Conservation (phyloP, 35 echinoderm and acorn worm species). For the Hemicentrotus pulcherrimus region DNA sequence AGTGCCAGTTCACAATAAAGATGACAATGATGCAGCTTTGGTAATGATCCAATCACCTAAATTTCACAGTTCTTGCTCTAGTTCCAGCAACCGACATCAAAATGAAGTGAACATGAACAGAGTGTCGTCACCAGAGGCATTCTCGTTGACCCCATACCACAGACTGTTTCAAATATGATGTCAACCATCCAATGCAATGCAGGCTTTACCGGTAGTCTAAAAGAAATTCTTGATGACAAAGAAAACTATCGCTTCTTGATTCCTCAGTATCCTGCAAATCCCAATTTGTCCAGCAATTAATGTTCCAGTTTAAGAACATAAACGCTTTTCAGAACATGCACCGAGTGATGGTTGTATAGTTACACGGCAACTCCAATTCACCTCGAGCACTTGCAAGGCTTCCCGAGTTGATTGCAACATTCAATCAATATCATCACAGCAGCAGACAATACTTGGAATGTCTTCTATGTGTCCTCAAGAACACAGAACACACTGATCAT, state of each 20-base stretch:
- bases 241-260: neutral
- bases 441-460: neutral
- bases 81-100: neutral
- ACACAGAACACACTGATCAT: neutral
- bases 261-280: neutral
- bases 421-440: neutral
- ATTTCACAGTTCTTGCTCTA: neutral
- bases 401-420: neutral
- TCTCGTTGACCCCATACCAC: neutral
- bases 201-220: neutral
- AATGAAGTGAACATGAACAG: neutral
- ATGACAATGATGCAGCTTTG: too few species aligned
- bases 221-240: neutral
- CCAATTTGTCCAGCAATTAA: neutral
- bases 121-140: neutral
- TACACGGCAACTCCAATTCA: neutral
- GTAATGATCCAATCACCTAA: neutral
- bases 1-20: neutral
- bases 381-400: neutral
- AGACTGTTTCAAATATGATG: neutral
- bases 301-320: neutral
- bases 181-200: neutral
- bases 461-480: conserved; percentile 10
- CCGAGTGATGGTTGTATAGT: neutral
- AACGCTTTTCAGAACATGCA: neutral